Conservation (phyloP, 2,113 vertebrate genomes). For the Regulus satrapa region DNA sequence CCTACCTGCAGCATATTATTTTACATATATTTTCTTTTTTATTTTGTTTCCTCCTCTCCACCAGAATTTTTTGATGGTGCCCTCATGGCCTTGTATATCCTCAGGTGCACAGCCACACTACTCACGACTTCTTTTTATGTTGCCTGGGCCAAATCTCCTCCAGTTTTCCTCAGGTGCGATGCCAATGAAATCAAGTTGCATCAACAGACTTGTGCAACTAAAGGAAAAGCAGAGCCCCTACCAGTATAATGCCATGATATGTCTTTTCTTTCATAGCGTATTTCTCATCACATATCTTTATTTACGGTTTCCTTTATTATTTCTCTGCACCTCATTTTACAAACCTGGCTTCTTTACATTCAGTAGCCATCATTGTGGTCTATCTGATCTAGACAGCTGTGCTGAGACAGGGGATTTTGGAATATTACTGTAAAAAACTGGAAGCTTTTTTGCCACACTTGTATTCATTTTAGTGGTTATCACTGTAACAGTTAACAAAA, state of each 20-base stretch:
- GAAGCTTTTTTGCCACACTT: conserved; percentile 44
- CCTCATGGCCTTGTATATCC: not conserved
- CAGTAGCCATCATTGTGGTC: not conserved
- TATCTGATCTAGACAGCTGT: conserved; percentile 53
- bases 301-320: not conserved
- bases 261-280: not conserved
- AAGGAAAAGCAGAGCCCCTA: not conserved
- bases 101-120: not conserved
- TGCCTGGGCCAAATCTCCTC: not conserved
- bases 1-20: not conserved
- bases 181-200: not conserved
- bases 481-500: conserved; percentile 67
- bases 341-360: conserved; percentile 20
- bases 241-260: not conserved
- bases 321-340: not conserved
- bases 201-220: not conserved
- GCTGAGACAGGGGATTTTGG: not conserved
- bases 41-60: not conserved
- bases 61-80: not conserved
- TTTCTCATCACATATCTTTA: not conserved
- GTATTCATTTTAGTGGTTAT: conserved; percentile 61
- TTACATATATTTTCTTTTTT: not conserved
- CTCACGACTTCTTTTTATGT: not conserved
- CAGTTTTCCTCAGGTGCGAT: not conserved
- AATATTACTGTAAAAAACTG: conserved; percentile 32